These are phyloP conservation scores for Ptiloglossa arizonensis DNA, from an alignment of 1,140 invertebrate species.

Conservation along the genomic window DNA sequence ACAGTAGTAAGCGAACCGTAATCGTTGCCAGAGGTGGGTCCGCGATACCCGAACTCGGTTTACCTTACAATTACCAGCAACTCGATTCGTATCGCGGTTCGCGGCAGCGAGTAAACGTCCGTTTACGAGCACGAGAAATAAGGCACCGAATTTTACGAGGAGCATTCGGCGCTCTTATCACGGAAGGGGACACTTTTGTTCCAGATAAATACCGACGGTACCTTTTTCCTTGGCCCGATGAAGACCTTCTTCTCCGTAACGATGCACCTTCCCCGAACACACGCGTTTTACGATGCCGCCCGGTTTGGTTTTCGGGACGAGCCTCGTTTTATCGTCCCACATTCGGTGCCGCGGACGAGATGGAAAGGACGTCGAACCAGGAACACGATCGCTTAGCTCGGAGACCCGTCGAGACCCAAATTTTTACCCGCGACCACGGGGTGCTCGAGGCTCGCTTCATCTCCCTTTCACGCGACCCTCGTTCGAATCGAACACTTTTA, in stretches of 20 bases:
- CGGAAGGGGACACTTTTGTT: constrained; percentile 14
- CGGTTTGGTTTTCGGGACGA: constrained; percentile 53
- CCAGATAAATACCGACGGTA: not conserved
- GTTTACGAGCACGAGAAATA: not conserved
- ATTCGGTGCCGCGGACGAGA: constrained; percentile 47
- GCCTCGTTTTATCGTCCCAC: constrained; percentile 66
- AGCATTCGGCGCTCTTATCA: constrained; percentile 14
- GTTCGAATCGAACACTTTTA: not conserved
- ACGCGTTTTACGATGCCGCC: constrained; percentile 56
- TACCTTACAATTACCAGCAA: not conserved
- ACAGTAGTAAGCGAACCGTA: too few species aligned
- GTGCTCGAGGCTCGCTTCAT: constrained; percentile 15
- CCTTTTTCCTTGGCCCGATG: constrained; percentile 30
- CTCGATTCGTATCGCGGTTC: not conserved
- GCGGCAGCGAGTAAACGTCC: too few species aligned
- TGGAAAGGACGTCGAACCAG: constrained; percentile 63
- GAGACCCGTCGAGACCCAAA: constrained; percentile 56
- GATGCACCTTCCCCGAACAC: constrained; percentile 61
- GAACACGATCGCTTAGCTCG: constrained; percentile 59
- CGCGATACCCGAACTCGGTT: not conserved
- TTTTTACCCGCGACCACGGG: constrained; percentile 43
- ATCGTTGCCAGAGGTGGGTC: too few species aligned
- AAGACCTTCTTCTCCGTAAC: constrained; percentile 56
- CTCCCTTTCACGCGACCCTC: constrained; percentile 37
- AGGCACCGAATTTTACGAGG: not conserved